Base-by-base conservation (phyloP, 2,888 invertebrate species). In the Lobophora halterata region DNA sequence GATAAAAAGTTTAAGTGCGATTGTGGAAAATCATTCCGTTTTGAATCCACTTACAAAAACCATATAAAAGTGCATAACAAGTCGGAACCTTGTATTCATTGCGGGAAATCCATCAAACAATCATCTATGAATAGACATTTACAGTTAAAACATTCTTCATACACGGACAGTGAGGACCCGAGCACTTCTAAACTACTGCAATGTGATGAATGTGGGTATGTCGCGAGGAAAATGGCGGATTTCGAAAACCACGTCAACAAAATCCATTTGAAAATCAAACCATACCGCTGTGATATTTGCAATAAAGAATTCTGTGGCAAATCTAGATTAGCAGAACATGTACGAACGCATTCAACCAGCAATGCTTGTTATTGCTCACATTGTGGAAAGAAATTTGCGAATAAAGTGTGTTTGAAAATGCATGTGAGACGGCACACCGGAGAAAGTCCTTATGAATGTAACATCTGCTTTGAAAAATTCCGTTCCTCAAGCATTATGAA, bases 401-500 rank as follows among this genome's bases (percentile, higher is more conserved):
- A 69, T 29, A 61, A 59, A 17, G 67, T 65, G 0, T 69, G 68
- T 35, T 34, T 74, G 0, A 65, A 67, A 36, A 66, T 70, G 65
- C 73, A 74, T 38, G 45, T 61, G 2, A 53, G 71, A 19, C 52
- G 66, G 14, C 73, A 73, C 23, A 73, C 72, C 0, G 71, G 71
- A 0, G 73, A 71, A 36, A 43, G 51, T 5, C 72, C 74, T 0
- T 72, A 74, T 5, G 30, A 61, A 5, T 74, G 74, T 36, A 67
- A 73, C 14, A 36, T 69, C 2, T 74, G 74, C 11, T 61, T 52
- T 0, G 62, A 65, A 29, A 61, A 55, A 23, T 74, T 74, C 41
- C 58, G 70, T 3, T 70, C 73, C 1, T 65, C 67, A 0, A 72
- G 70, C 21, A 63, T 65, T 28, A 63, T 71, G 60, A 71, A 68